Base-by-base conservation (phyloP, 2,113 vertebrate species). In the Dicaeum eximium region DNA sequence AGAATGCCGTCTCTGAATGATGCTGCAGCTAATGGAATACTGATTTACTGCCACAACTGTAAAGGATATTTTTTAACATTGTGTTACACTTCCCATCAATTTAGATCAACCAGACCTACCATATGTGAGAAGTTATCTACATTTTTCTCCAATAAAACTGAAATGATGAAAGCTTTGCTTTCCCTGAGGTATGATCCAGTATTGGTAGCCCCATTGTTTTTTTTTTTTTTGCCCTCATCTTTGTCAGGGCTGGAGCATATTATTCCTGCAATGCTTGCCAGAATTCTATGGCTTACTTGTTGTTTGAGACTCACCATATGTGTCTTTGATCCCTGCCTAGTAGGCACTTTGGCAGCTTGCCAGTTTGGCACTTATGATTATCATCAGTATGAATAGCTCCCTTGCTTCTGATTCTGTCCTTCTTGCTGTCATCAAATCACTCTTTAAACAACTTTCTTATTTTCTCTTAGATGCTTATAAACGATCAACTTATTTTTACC, bases 111-210 rank as follows among this genome's bases (percentile, higher is more conserved):
- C 91, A 98, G 97, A 95, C 73, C 87, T 75, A 97, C 94, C 95
- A 98, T 96, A 95, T 97, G 96, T 97, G 97, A 96, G 95, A 97
- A 96, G 95, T 96, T 97, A 96, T 96, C 96, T 96, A 93, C 95
- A 95, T 83, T 97, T 97, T 96, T 97, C 72, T 96, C 81, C 92
- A 95, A 89, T 97, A 98, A 97, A 97, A 95, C 66, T 71, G 60
- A 96, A 90, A 97, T 75, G 96, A 96, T 98, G 97, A 98, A 97
- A 97, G 87, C 88, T 95, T 95, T 92, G 86, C 81, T 97, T 97
- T 95, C 92, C 94, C 88, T 72, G 88, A 95, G 92, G 96, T 97
- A 96, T 69, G 90, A 96, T 89, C 40, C 58, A 86, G 79, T 86
- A 78, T 80, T 95, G 85, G 92, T 97, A 97, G 93, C 81, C 47